Base-by-base conservation (phyloP, 2,797 vertebrate species). In the Antrozous pallidus region DNA sequence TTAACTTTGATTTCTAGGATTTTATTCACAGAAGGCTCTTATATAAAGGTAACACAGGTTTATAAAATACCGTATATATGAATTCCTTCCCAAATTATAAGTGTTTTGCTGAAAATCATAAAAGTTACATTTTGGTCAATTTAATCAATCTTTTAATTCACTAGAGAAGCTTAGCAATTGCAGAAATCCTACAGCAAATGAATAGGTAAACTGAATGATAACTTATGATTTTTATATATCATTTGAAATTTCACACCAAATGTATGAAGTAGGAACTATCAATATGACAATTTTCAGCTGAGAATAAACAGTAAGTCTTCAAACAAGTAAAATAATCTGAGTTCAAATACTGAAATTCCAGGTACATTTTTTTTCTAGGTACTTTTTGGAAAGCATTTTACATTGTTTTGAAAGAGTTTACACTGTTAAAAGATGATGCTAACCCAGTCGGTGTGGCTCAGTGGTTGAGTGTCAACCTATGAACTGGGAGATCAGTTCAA, bases 1-100 rank as follows among this genome's bases (percentile, higher is more conserved):
- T 89, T 96, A 90, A 93, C 56, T 85, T 79, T 95, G 20, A 94
- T 80, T 90, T 97, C 51, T 90, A 90, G 88, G 61, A 92, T 97
- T 96, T 96, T 88, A 86, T 73, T 86, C 88, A 93, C 47, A 97
- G 93, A 95, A 6, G 26, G 31, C 28, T 95, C 95, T 96, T 96
- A 92, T 51, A 2, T 54, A 92, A 95, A 65, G 33, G 63, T 69
- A 86, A 88, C 38, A 87, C 16, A 90, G 56, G 58, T 96, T 95
- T 91, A 88, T 71, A 90, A 95, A 88, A 92, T 28, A 63, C 26
- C 20, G n/a, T 45, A 78, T 49, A 26, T 17, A 74, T 73, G 13
- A 38, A 74, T 79, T 42, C 31, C 36, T 93, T 45, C 94, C 20
- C 63, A 92, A 93, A 90, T 84, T 92, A 61, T 42, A 92, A n/a